Conservation (phyloP, 1,140 invertebrate species). For the Metopolophium dirhodum region DNA sequence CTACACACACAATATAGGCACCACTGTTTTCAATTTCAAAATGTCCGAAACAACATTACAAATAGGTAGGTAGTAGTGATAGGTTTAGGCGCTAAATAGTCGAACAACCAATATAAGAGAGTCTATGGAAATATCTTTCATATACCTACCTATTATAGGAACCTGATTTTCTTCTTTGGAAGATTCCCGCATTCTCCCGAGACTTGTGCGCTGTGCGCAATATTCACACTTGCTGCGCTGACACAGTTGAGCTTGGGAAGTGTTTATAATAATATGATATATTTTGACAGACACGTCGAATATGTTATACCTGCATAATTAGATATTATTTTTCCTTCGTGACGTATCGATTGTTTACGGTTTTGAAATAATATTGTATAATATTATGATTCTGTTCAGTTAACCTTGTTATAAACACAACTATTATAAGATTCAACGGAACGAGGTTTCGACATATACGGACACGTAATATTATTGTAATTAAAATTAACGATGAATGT, state of each 20-base stretch:
- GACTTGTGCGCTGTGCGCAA: not conserved
- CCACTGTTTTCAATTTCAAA: not conserved
- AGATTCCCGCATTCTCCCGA: conserved; percentile 14
- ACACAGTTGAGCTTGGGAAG: too few species aligned
- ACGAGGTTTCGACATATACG: not conserved
- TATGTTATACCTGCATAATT: not conserved
- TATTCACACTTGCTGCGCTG: too few species aligned
- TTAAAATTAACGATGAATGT: conserved; percentile 8
- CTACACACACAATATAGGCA: not conserved
- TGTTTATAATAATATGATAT: not conserved
- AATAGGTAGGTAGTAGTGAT: not conserved
- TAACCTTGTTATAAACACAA: conserved; percentile 38
- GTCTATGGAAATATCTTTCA: conserved; percentile 17
- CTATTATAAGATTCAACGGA: conserved; percentile 36
- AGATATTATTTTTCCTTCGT: not conserved
- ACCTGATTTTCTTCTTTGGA: conserved; percentile 39
- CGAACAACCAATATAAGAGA: not conserved
- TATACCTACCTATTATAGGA: not conserved
- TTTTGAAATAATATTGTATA: conserved; percentile 20
- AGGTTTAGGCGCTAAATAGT: not conserved
- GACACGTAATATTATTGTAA: conserved; percentile 30
- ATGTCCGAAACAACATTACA: not conserved
- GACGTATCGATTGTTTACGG: conserved; percentile 26
- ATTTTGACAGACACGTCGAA: not conserved
- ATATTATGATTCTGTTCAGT: not conserved